phyloP scores from a whole-genome alignment of 2,113 vertebrate genomes.

The Ailuropoda melanoleuca region DNA sequence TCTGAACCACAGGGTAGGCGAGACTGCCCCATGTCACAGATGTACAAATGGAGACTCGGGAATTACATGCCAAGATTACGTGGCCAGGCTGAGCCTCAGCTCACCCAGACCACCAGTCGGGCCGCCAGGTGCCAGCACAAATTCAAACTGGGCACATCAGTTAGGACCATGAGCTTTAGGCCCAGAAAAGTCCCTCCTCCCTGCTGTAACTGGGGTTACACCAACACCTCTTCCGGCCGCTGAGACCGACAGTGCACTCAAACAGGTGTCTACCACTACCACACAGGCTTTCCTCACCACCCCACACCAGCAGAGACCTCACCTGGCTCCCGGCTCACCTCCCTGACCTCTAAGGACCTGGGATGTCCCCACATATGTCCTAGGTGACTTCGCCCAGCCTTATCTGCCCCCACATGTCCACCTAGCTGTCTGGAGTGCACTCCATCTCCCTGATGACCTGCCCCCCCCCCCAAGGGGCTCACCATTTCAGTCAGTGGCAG shows the following conservation, averaged over 20 bases:
- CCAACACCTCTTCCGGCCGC: neutral
- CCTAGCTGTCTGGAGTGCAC: neutral
- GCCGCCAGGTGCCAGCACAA: no score
- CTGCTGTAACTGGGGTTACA: neutral
- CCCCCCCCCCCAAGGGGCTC: neutral
- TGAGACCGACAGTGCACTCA: neutral
- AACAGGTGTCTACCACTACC: neutral
- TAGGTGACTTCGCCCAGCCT: neutral
- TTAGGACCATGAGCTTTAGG: neutral
- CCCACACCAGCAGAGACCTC: neutral
- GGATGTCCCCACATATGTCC: neutral
- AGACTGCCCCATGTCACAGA: neutral
- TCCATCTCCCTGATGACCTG: neutral
- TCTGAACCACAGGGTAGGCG: neutral
- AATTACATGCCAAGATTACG: neutral
- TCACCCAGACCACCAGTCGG: neutral
- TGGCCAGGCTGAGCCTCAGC: neutral
- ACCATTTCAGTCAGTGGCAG: neutral
- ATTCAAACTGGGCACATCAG: neutral
- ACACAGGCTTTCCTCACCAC: neutral
- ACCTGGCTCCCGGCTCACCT: neutral
- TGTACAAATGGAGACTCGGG: neutral
- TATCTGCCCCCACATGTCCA: neutral
- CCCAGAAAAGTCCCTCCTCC: neutral
- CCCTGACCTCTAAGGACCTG: neutral